Base-by-base conservation (phyloP, 37 sponge, comb jelly and placozoan genomes). In the Tethya wilhelma region DNA sequence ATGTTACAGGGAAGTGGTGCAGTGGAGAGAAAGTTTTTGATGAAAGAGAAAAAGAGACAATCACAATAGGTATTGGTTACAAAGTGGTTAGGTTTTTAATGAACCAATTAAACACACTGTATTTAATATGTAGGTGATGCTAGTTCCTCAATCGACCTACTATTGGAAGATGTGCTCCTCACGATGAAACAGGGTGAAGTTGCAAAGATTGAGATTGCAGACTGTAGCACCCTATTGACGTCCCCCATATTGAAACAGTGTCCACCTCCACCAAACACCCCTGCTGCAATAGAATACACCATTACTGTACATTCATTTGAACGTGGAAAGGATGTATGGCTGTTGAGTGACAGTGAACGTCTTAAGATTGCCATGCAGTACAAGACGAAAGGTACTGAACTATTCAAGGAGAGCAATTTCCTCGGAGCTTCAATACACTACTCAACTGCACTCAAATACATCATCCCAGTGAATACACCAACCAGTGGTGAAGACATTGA, bases 311-410 rank as follows among this genome's bases (percentile, higher is more conserved):
- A 56, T 1, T 59, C 75, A 32, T 83, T 86, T 44, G 25, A 34
- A 12, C 44, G 80, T 28, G 87, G 74, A 2, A 73, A 46, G 33
- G 83, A 86, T 33, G 34, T 81, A 25, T 91, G 92, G 92, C 39
- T 67, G n/a, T 44, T 91, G 44, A 37, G 17, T 14, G 29, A 55
- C 22, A 53, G 64, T 1, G 84, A 83, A 46, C 72, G 78, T 43
- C 64, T 79, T 8, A 40, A 25, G 19, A 36, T 72, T 11, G 92
- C 92, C 4, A 55, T 22, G 38, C 78, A 33, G 7, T 65, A 86
- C 76, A 91, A 85, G 36, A 64, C 25, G 4, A 30, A 46, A 29
- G 92, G 92, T 28, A 67, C 64, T 20, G 76, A 69, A 25, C 62
- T 34, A n/a, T 91, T 82, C 37, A 78, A 82, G 34, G 26, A 26